phyloP scores from a whole-genome alignment of 2,113 vertebrate species.

The Melanerpes formicivorus region DNA sequence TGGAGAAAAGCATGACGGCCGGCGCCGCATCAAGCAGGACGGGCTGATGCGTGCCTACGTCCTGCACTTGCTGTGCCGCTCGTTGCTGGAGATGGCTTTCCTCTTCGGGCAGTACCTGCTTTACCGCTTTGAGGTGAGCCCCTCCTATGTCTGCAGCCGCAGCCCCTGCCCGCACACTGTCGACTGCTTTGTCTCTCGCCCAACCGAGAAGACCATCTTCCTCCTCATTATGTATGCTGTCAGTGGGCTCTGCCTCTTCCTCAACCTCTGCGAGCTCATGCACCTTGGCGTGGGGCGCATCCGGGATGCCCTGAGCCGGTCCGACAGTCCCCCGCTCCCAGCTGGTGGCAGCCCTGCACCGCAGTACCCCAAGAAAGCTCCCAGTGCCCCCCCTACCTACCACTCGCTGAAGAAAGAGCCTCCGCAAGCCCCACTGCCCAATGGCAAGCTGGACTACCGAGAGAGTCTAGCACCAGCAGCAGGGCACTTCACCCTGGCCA shows the following conservation, averaged over 20 bases:
- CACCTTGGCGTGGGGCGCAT: conserved; percentile 84
- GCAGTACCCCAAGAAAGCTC: conserved; percentile 43
- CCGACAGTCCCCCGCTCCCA: neutral
- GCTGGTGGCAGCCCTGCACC: accelerated
- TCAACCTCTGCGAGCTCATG: conserved; percentile 85
- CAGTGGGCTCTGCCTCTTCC: conserved; percentile 85
- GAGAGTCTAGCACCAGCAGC: conserved; percentile 73
- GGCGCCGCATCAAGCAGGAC: conserved; percentile 83
- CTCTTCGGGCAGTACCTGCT: conserved; percentile 87
- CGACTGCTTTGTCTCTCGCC: conserved; percentile 90
- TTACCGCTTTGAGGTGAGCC: conserved; percentile 84
- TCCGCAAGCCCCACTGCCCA: conserved; percentile 59
- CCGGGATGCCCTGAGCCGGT: conserved; percentile 77
- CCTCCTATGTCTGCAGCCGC: conserved; percentile 83
- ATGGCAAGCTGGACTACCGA: conserved; percentile 63
- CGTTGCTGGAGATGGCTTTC: conserved; percentile 81
- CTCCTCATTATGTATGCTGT: conserved; percentile 89
- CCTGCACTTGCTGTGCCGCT: conserved; percentile 83
- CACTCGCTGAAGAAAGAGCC: conserved; percentile 79
- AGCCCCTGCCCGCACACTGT: conserved; percentile 86
- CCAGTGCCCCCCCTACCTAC: conserved; percentile 82
- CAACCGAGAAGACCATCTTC: conserved; percentile 91
- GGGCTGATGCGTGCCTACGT: conserved; percentile 89
- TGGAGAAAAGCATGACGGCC: conserved; percentile 69
- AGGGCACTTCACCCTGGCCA: conserved; percentile 55